A percentile compares a stretch with the other conserved stretches of the same genome.
Evolutionary conservation across 2,888 invertebrate species (phyloP).

Genomic region (Lottia gigantea): DNA sequence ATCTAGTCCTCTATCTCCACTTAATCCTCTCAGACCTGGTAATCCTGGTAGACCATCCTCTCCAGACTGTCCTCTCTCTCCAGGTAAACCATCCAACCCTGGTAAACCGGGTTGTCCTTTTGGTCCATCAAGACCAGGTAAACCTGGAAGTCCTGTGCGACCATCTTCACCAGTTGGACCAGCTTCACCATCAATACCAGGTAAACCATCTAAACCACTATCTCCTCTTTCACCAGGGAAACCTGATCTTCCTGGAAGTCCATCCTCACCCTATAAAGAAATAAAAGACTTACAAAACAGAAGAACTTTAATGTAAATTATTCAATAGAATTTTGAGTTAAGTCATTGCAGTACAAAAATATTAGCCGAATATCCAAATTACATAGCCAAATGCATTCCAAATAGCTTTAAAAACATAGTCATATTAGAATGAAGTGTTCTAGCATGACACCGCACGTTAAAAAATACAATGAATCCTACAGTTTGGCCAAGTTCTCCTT

Average conservation of each 20-base stretch:
- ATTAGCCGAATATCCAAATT: too few relatives aligned
- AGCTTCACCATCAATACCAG: conserved; percentile 49
- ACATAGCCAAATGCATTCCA: too few relatives aligned
- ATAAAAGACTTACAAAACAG: too few relatives aligned
- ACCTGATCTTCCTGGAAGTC: conserved; percentile 26
- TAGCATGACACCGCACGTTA: too few relatives aligned
- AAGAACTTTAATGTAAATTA: too few relatives aligned
- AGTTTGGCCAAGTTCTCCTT: conserved; percentile 32
- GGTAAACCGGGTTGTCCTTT: conserved; percentile 27
- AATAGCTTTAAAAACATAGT: too few relatives aligned
- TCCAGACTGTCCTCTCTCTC: conserved; percentile 28
- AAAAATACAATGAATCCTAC: too few relatives aligned
- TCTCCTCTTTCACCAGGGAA: conserved; percentile 49
- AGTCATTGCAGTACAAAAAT: too few relatives aligned
- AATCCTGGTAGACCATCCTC: conserved; percentile 40
- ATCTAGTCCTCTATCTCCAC: conserved; percentile 12
- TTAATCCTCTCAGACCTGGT: conserved; percentile 27
- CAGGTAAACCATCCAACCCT: conserved; percentile 40
- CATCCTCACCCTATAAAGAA: conserved; percentile 16
- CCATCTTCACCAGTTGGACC: conserved; percentile 39
- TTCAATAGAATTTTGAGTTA: too few relatives aligned
- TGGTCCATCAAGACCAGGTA: conserved; percentile 25
- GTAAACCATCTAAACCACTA: conserved; percentile 57
- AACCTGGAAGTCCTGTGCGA: conserved; percentile 27
- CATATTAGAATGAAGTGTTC: too few relatives aligned